Percentiles rank a stretch among this genome's conserved stretches.
Conservation (phyloP, 2,888 invertebrate species). For the Ornithoptera priamus region DNA sequence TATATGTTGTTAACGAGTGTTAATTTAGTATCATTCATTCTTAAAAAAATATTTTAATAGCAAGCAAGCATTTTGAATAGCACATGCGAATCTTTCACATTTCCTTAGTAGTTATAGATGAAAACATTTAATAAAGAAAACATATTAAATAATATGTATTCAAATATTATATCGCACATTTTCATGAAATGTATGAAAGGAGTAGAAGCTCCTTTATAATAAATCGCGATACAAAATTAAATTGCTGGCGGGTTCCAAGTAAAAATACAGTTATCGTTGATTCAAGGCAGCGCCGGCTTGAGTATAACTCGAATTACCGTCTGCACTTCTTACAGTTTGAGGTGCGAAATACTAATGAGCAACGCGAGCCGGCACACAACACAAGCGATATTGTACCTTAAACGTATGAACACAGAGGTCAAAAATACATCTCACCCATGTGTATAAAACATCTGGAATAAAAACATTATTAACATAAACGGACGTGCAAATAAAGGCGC, state of each 20-base stretch:
- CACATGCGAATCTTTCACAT: no score
- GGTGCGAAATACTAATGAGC: constrained; percentile 26
- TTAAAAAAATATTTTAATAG: no score
- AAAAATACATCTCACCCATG: not conserved
- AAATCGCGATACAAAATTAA: constrained; percentile 25
- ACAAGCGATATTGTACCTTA: constrained; percentile 6
- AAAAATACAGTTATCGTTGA: constrained; percentile 26
- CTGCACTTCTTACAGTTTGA: constrained; percentile 27
- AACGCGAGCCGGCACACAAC: not conserved
- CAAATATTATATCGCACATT: no score
- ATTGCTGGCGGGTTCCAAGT: constrained; percentile 17
- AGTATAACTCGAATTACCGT: constrained; percentile 25
- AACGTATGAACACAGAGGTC: not conserved
- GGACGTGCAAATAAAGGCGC: no score
- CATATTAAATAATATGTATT: no score
- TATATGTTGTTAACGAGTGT: no score
- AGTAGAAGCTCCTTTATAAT: constrained; percentile 22
- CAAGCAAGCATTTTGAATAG: no score
- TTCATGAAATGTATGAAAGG: not conserved
- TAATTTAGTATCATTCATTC: no score
- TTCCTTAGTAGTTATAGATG: no score
- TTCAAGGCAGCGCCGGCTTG: constrained; percentile 22
- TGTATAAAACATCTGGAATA: no score
- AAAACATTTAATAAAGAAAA: no score
- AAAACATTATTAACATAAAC: no score